Base-by-base conservation (phyloP, 2,888 invertebrate genomes). In the Acrobasis consociella region DNA sequence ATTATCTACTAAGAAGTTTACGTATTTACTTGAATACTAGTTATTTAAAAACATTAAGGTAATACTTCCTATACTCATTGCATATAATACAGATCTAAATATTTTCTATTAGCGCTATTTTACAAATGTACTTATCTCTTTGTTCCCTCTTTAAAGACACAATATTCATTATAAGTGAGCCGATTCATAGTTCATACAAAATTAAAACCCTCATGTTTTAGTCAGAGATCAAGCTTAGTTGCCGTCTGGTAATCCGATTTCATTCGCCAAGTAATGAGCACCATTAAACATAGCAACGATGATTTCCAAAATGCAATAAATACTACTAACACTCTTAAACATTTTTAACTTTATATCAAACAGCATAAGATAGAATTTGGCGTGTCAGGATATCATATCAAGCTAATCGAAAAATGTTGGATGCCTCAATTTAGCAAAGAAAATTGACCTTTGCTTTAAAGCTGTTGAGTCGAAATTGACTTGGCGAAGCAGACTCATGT, bases 201-300 rank as follows among this genome's bases (percentile, higher is more conserved):
- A 85, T 83, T 78, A 81, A 83, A 82, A 78, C 65, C 72, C 74
- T 75, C 77, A 78, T 81, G 76, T 82, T 83, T 83, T 77, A 83
- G 77, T 78, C 79, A 79, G 76, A 84, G 82, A 85, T 86, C 81
- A 81, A 78, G 82, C 80, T 81, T 80, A 83, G 79, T 78, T 80
- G 79, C 82, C 77, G 78, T 78, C 81, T 77, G 72, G 79, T 86
- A 87, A 88, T 87, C 86, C 81, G 85, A 88, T 88, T 89, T 83
- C 84, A 86, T 87, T 87, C 81, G 78, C 81, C 80, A 79, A 86
- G 80, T 89, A 89, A 89, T 88, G 85, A 89, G 83, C 80, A 80
- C 80, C 86, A 88, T 88, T 87, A 89, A 87, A 83, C 76, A 79
- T 76, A 72, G 67, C 65, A 65, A 67, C 65, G 63, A 65, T 65